Conservation (phyloP, 1,140 invertebrate species). For the Drosophila asahinai region DNA sequence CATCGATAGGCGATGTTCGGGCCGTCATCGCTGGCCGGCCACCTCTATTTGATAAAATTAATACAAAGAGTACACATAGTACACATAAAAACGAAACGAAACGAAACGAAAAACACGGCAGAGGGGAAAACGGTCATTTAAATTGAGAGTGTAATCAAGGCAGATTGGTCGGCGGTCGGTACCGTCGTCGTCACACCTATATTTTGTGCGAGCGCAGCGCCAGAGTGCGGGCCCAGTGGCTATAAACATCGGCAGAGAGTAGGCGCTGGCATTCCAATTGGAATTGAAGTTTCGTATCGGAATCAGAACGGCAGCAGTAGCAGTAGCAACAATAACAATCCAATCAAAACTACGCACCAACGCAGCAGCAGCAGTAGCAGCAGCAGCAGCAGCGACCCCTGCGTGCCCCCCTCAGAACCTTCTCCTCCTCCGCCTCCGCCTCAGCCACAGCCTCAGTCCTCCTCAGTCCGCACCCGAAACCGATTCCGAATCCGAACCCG, state of each 20-base stretch:
- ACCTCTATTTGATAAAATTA: conserved; percentile 19
- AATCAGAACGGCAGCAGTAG: neutral
- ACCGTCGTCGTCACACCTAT: conserved; percentile 31
- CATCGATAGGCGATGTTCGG: neutral
- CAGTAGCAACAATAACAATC: conserved; percentile 8
- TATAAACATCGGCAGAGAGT: neutral
- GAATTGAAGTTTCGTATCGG: conserved; percentile 7
- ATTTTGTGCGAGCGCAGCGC: conserved; percentile 43
- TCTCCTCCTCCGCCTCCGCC: neutral
- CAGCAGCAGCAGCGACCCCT: neutral
- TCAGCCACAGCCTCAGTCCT: neutral
- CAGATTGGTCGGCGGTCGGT: conserved; percentile 57
- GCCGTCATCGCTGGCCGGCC: conserved; percentile 5
- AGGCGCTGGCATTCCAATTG: conserved; percentile 16
- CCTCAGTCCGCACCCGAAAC: conserved; percentile 28
- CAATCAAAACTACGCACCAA: conserved; percentile 22
- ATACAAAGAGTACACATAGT: conserved; percentile 21
- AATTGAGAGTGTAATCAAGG: conserved; percentile 69
- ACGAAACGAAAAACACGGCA: conserved; percentile 68
- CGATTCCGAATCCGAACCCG: conserved; percentile 57
- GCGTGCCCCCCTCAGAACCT: neutral
- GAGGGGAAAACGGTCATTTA: conserved; percentile 61
- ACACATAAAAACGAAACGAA: conserved; percentile 36
- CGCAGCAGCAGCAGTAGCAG: neutral
- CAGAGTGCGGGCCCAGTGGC: neutral